Conservation (phyloP, 2,113 vertebrate species). For the Antigone vipio region DNA sequence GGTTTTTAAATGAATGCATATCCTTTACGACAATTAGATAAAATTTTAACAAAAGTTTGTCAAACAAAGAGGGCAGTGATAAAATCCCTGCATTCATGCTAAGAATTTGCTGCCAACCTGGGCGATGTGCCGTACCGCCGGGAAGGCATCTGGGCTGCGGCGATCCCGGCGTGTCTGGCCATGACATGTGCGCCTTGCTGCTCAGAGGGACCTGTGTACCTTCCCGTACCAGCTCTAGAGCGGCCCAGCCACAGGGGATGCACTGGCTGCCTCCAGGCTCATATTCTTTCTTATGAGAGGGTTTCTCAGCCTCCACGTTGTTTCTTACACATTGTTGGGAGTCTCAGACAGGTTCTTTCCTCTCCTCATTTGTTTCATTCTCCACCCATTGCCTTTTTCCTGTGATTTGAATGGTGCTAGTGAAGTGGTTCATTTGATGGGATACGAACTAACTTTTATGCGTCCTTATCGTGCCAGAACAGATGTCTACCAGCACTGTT, state of each 20-base stretch:
- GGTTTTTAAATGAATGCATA: constrained; percentile 1
- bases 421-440: neutral
- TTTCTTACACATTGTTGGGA: neutral
- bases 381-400: neutral
- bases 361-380: neutral
- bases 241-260: neutral
- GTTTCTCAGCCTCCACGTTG: neutral
- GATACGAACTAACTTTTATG: neutral
- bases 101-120: neutral
- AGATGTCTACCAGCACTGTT: neutral
- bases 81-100: neutral
- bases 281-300: neutral
- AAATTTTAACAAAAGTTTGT: neutral
- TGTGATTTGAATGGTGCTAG: neutral
- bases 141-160: neutral
- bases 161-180: fast-evolving
- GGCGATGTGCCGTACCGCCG: fast-evolving
- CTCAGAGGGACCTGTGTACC: neutral
- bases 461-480: neutral
- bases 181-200: fast-evolving
- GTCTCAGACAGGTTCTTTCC: neutral
- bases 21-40: neutral
- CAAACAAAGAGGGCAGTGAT: neutral
- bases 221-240: neutral
- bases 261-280: neutral